Conservation (phyloP, 1,140 invertebrate species). For the Rhopalosiphum padi region DNA sequence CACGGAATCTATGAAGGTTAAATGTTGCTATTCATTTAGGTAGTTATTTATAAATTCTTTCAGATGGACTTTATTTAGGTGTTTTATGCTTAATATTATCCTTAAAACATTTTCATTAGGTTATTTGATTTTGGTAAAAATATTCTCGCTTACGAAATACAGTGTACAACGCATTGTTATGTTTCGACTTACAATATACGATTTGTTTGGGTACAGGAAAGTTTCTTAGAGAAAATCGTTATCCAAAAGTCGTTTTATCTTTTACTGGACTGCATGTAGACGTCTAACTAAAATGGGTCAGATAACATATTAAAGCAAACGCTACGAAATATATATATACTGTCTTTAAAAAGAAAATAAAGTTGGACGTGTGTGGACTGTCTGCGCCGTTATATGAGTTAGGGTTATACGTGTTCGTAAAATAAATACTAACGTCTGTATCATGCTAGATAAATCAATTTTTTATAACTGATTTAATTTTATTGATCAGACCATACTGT, state of each 20-base stretch:
- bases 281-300: constrained; percentile 22
- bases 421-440: not conserved
- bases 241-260: constrained; percentile 18
- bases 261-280: not conserved
- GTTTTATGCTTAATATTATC: not conserved
- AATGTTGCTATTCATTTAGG: not conserved
- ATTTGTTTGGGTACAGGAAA: not conserved
- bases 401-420: constrained; percentile 21
- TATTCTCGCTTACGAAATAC: not conserved
- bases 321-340: not conserved
- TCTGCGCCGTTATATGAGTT: constrained; percentile 26
- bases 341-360: constrained; percentile 23
- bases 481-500: not conserved
- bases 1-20: not conserved
- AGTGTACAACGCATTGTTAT: not conserved
- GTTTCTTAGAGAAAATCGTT: constrained; percentile 35
- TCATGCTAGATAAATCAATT: not conserved
- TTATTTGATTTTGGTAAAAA: not conserved
- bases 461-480: not conserved
- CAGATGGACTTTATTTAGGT: not conserved
- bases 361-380: constrained; percentile 26
- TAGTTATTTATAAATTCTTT: not conserved
- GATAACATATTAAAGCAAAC: constrained; percentile 35
- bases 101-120: not conserved
- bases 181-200: not conserved